A percentile compares a stretch with the other conserved stretches of the same genome.
Evolutionary conservation across 2,113 vertebrate genomes (phyloP).

Genomic region (Heterochromis multidens): DNA sequence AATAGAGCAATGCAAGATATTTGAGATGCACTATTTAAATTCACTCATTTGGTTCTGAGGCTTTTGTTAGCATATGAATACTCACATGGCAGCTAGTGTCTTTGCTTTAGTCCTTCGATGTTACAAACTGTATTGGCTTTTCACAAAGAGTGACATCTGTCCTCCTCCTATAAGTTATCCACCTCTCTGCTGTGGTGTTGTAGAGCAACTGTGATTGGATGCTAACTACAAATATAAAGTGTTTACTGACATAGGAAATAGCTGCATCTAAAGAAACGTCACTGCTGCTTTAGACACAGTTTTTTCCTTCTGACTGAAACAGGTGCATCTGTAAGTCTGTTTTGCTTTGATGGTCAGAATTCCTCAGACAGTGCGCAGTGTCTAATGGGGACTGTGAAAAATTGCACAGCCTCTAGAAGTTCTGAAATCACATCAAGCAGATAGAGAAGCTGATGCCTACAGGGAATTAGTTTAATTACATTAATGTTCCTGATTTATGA

Average conservation of each 20-base stretch:
- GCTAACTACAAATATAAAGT: constrained; percentile 26
- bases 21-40: constrained; percentile 3
- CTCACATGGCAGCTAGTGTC: not conserved
- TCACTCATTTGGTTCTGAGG: not conserved
- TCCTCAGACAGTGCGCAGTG: not conserved
- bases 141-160: constrained; percentile 42
- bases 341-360: constrained; percentile 12
- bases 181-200: constrained; percentile 19
- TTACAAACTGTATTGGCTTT: constrained; percentile 37
- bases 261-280: constrained; percentile 14
- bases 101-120: not conserved
- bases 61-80: constrained; percentile 11
- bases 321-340: constrained; percentile 4
- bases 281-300: not conserved
- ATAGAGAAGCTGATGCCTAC: constrained; percentile 44
- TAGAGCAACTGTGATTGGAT: constrained; percentile 44
- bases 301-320: not conserved
- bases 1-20: not conserved
- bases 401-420: constrained; percentile 45
- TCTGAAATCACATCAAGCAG: constrained; percentile 44
- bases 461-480: constrained; percentile 62
- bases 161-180: constrained; percentile 46
- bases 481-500: constrained; percentile 54
- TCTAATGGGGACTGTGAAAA: constrained; percentile 7
- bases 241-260: constrained; percentile 49